Evolutionary conservation across 2,113 vertebrate species (phyloP).

Genomic region (Scytalopus superciliaris): DNA sequence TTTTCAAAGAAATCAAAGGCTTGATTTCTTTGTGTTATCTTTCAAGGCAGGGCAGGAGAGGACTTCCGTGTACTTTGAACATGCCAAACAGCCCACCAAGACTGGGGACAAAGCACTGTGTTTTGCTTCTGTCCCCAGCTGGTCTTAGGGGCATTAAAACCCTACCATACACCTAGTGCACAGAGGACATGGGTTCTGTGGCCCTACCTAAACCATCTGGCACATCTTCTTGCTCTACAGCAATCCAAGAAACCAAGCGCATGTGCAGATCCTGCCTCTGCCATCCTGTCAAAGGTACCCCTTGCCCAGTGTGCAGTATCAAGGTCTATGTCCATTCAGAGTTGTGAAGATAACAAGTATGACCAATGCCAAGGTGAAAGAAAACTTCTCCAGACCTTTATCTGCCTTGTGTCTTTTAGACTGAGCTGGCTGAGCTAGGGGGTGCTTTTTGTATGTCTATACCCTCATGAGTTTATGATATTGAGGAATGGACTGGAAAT

Average conservation of each 20-base stretch:
- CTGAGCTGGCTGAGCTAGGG: neutral
- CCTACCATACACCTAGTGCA: neutral
- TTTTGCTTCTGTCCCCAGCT: neutral
- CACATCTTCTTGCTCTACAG: neutral
- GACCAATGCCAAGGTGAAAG: neutral
- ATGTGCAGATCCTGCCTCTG: neutral
- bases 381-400: neutral
- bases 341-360: rapidly evolving
- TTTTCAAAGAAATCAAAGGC: too few relatives aligned
- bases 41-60: neutral
- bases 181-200: neutral
- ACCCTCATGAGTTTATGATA: neutral
- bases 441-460: neutral
- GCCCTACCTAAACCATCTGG: neutral
- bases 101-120: neutral
- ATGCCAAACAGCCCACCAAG: neutral
- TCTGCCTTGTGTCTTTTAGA: neutral
- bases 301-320: rapidly evolving
- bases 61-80: neutral
- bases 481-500: neutral
- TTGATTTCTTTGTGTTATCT: neutral
- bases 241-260: neutral
- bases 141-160: neutral
- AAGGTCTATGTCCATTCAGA: neutral
- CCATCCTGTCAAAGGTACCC: neutral